A percentile compares a stretch with the other conserved stretches of the same genome.
phyloP scores from a whole-genome alignment of 2,888 invertebrate species.

The Andricus curvator region DNA sequence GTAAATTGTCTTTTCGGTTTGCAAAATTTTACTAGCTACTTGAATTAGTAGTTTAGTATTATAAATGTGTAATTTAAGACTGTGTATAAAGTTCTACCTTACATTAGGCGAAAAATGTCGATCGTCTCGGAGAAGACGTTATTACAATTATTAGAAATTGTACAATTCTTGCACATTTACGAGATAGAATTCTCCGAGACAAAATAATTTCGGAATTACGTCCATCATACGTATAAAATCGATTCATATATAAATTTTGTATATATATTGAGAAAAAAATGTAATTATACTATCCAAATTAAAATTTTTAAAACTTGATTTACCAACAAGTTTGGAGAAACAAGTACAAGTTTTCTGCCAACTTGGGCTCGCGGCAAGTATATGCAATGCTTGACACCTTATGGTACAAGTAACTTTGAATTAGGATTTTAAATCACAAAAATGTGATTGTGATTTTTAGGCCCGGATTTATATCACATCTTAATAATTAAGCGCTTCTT shows the following conservation, averaged over 20 bases:
- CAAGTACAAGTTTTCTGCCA: not conserved
- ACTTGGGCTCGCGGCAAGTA: not conserved
- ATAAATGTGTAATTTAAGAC: constrained; percentile 24
- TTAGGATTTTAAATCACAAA: not conserved
- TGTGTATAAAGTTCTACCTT: not conserved
- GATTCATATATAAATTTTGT: not conserved
- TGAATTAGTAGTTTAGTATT: not conserved
- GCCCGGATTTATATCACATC: not conserved
- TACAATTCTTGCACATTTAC: not conserved
- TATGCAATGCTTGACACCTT: not conserved
- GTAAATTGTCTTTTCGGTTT: not conserved
- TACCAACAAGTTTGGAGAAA: not conserved
- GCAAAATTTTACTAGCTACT: not conserved
- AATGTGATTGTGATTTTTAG: not conserved
- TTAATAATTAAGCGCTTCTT: not conserved
- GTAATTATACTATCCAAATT: not conserved
- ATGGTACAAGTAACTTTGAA: not conserved
- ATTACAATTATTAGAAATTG: not conserved
- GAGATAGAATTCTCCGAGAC: not conserved
- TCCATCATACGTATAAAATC: constrained; percentile 1
- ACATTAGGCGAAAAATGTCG: no score
- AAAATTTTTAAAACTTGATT: not conserved
- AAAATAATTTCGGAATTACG: not conserved
- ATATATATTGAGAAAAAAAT: not conserved
- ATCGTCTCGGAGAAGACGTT: not conserved